Conservation (phyloP, 1,140 invertebrate genomes). For the Diorhabda elongata region DNA sequence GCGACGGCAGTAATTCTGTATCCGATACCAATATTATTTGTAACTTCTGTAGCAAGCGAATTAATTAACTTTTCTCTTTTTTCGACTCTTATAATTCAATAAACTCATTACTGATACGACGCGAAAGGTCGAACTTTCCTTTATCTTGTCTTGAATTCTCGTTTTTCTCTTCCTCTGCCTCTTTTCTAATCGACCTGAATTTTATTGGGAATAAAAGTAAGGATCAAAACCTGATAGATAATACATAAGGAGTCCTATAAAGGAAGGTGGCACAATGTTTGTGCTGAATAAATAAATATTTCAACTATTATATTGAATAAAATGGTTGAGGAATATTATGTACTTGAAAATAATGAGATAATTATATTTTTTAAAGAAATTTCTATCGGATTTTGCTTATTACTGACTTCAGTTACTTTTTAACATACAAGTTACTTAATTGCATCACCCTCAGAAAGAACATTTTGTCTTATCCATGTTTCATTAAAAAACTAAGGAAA, state of each 20-base stretch:
- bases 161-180: background rate
- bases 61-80: constrained; percentile 13
- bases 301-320: background rate
- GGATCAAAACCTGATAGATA: background rate
- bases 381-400: too few species aligned
- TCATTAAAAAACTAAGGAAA: too few species aligned
- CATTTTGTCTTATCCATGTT: too few species aligned
- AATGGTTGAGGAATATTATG: too few species aligned
- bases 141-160: constrained; percentile 7
- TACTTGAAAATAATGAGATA: too few species aligned
- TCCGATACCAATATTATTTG: constrained; percentile 8
- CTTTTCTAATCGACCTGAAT: constrained; percentile 3
- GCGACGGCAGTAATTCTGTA: background rate
- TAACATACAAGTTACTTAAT: too few species aligned
- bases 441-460: too few species aligned
- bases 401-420: too few species aligned
- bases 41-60: constrained; percentile 5
- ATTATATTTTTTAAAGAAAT: too few species aligned
- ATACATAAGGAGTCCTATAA: background rate
- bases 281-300: background rate
- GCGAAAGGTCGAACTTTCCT: constrained; percentile 10
- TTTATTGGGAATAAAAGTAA: constrained; percentile 4
- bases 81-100: constrained; percentile 9
- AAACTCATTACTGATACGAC: constrained; percentile 7
- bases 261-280: background rate